These are phyloP conservation scores for Stichopus chloronotus DNA, from an alignment of 35 echinoderm and acorn worm genomes.

Conservation along the genomic window DNA sequence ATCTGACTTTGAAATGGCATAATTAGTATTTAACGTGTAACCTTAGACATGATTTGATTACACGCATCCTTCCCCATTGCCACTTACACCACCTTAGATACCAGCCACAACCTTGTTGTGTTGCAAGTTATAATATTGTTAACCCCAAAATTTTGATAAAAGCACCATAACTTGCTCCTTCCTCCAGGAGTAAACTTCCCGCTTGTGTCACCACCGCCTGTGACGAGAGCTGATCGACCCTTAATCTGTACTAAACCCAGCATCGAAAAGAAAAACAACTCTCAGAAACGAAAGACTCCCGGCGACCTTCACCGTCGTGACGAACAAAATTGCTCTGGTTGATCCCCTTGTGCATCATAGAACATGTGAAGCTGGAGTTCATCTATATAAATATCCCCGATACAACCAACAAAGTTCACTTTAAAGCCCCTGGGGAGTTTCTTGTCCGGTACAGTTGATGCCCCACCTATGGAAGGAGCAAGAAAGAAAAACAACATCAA, in stretches of 20 bases:
- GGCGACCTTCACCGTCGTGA: neutral
- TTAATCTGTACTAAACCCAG: neutral
- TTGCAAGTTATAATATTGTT: neutral
- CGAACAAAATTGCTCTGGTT: slow-evolving; percentile 51
- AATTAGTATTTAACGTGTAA: too few species aligned
- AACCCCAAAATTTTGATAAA: neutral
- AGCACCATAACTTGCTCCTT: neutral
- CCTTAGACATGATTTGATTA: too few species aligned
- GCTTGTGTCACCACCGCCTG: neutral
- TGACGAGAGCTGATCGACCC: neutral
- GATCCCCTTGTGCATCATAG: slow-evolving; percentile 15
- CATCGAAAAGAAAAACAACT: neutral
- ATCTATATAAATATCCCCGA: slow-evolving; percentile 43
- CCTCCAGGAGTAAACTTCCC: neutral
- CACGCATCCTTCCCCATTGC: too few species aligned
- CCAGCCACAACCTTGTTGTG: too few species aligned
- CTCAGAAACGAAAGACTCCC: neutral
- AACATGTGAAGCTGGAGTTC: slow-evolving; percentile 42
- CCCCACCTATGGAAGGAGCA: neutral
- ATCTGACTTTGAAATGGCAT: too few species aligned
- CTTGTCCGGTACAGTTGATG: slow-evolving; percentile 37
- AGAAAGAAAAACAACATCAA: neutral
- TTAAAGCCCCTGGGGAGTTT: slow-evolving; percentile 30
- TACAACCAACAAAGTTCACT: slow-evolving; percentile 59
- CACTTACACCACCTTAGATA: too few species aligned